Percentiles rank a stretch among this genome's conserved stretches.
Conservation (phyloP, 2,888 invertebrate genomes). For the Scaptomyza caliginosa region DNA sequence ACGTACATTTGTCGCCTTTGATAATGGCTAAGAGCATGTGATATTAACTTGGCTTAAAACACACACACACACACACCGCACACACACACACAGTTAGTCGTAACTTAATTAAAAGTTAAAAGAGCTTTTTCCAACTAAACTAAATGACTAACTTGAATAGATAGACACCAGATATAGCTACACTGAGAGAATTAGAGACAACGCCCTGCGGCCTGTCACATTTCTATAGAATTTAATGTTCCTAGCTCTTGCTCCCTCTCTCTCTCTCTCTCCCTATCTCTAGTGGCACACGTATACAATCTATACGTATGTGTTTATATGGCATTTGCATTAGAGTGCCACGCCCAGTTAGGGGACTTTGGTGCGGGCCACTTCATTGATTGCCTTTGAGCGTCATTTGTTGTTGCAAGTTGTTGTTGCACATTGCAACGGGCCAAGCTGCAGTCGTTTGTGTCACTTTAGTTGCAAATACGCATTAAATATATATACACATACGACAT, state of each 20-base stretch:
- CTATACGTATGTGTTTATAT: background rate
- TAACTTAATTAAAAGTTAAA: conserved; percentile 63
- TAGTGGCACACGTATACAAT: conserved; percentile 32
- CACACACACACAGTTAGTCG: background rate
- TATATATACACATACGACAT: conserved; percentile 45
- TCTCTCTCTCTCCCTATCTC: conserved; percentile 51
- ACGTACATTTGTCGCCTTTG: background rate
- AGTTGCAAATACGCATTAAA: conserved; percentile 58
- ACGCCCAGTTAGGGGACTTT: conserved; percentile 36
- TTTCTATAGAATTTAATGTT: conserved; percentile 55
- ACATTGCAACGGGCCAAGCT: conserved; percentile 21
- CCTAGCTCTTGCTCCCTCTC: conserved; percentile 33
- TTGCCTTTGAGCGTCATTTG: conserved; percentile 60
- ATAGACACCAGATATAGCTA: background rate
- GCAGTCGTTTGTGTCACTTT: conserved; percentile 44
- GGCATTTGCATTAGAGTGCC: conserved; percentile 41
- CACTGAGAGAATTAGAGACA: conserved; percentile 7
- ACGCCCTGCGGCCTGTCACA: conserved; percentile 58
- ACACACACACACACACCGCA: conserved; percentile 1
- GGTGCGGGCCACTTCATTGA: conserved; percentile 61
- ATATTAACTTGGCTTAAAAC: conserved; percentile 28
- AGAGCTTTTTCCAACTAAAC: conserved; percentile 20
- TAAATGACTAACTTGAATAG: conserved; percentile 11
- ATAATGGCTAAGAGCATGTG: conserved; percentile 22
- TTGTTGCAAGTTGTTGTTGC: background rate